Conservation (phyloP, 2,113 vertebrate species). For the Hemicordylus capensis region DNA sequence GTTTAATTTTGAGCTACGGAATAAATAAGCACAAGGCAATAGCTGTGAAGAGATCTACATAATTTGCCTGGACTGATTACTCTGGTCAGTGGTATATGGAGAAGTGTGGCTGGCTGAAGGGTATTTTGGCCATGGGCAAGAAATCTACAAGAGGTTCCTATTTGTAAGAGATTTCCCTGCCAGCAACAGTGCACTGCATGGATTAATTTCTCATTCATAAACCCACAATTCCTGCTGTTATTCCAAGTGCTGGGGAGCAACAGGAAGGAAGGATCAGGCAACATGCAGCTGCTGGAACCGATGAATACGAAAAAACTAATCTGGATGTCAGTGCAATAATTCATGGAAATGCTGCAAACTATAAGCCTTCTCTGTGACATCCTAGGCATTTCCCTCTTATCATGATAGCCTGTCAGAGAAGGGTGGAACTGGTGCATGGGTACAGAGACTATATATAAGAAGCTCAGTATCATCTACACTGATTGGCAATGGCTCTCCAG, state of each 20-base stretch:
- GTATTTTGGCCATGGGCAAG: background rate
- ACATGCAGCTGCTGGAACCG: background rate
- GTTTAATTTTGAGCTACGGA: constrained; percentile 41
- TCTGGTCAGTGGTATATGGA: background rate
- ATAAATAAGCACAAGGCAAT: background rate
- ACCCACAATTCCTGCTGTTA: background rate
- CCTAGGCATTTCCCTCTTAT: too few relatives aligned
- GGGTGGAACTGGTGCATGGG: background rate
- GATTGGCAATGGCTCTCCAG: too few relatives aligned
- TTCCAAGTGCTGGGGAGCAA: background rate
- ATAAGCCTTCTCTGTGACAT: background rate
- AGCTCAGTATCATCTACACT: too few relatives aligned
- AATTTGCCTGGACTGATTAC: background rate
- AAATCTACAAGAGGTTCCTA: background rate
- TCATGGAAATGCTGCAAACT: background rate
- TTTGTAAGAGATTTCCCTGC: background rate
- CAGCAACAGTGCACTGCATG: background rate
- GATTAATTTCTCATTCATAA: background rate
- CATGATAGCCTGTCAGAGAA: background rate
- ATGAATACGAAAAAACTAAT: background rate
- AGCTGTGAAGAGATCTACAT: background rate
- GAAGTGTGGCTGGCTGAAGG: background rate
- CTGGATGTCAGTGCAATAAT: background rate
- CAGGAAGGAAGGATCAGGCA: background rate
- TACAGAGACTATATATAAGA: too few relatives aligned